Evolutionary conservation across 2,888 invertebrate genomes (phyloP).

Genomic region (Pandemis heparana): DNA sequence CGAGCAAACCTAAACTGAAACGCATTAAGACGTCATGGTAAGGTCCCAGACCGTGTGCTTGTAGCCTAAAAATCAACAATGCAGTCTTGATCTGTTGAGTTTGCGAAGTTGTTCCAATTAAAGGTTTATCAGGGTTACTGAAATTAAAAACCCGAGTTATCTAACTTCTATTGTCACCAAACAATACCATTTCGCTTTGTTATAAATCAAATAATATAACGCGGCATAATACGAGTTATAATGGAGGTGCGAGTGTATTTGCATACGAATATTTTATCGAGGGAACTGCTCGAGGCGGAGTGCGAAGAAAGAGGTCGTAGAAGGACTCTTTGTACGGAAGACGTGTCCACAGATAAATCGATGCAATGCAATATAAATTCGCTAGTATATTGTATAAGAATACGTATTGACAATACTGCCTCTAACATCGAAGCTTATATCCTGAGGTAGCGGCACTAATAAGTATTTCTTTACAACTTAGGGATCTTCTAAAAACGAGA

Average conservation of each 20-base stretch:
- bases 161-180: neutral
- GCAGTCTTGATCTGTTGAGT: too few relatives aligned
- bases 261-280: constrained; percentile 18
- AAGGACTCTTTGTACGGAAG: constrained; percentile 13
- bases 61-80: too few relatives aligned
- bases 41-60: too few relatives aligned
- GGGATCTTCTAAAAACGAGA: too few relatives aligned
- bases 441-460: too few relatives aligned
- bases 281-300: constrained; percentile 2
- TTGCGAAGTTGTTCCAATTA: too few relatives aligned
- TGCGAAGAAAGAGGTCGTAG: constrained; percentile 4
- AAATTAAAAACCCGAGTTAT: neutral
- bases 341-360: constrained; percentile 23
- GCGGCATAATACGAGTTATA: neutral
- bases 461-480: too few relatives aligned
- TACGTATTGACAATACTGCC: too few relatives aligned
- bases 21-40: too few relatives aligned
- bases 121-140: too few relatives aligned
- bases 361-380: constrained; percentile 5
- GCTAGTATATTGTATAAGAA: neutral
- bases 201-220: neutral
- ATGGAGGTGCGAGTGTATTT: constrained; percentile 5
- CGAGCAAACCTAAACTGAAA: too few relatives aligned
- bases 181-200: neutral
- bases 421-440: too few relatives aligned